Base-by-base conservation (phyloP, 1,140 invertebrate genomes). In the Brachionus manjavacas region DNA sequence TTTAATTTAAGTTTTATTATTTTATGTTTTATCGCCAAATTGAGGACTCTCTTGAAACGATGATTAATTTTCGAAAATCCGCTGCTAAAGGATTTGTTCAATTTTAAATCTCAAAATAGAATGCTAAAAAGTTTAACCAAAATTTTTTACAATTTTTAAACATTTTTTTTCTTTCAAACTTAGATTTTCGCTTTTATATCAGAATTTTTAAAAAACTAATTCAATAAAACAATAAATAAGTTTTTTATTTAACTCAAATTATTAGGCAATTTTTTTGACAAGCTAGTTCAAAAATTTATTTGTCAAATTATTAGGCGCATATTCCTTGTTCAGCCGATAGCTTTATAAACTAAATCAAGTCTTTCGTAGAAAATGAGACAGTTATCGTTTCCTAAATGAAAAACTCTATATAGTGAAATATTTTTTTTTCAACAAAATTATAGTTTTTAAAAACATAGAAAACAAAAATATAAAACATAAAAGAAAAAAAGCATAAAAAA, bases 61-160 rank as follows among this genome's bases (percentile, higher is more conserved):
- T 60, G 52, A 7, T 23, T 60, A 60, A 9, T 23, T 20, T 11
- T 8, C 52, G 9, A 60, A 20, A 60, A 60, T 60, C 9, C 9
- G 20, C 4, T 25, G 8, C 4, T 8, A 20, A 60, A 23, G 20
- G 52, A 20, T 60, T 20, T 60, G 2, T 60, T 60, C 16, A 60
- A 60, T 20, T 60, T 60, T 25, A 60, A 55, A 55, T 25, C 52
- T 60, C 52, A 60, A 20, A 60, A 60, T 60, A 60, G n/a, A 9
- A 20, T 20, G 20, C 52, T 20, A 9, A 20, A 20, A 60, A 9
- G 52, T 60, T 60, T 23, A 9, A 23, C 52, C 52, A 60, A 60
- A 60, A 60, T 60, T 60, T 60, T 60, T 60, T 60, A 60, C 52
- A 60, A 60, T 60, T 60, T 60, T 60, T 60, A 60, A 60, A 23